Base-by-base conservation (phyloP, 2,888 invertebrate species). In the Cephus sareptanus region DNA sequence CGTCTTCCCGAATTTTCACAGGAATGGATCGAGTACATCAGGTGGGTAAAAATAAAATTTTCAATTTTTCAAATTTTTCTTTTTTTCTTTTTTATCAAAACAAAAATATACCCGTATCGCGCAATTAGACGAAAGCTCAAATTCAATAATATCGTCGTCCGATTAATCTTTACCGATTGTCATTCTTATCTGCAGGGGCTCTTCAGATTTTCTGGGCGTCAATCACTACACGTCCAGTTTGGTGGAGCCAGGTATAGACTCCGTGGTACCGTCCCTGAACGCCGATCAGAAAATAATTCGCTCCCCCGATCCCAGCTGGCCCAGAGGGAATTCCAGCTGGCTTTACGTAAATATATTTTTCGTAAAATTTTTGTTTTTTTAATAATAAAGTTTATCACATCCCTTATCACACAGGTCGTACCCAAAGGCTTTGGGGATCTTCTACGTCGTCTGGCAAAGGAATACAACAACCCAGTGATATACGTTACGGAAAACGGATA, bases 401-500 rank as follows among this genome's bases (percentile, higher is more conserved):
- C 33, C 15, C 12, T 73, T 76, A 37, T 12, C 30, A 4, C 9
- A 23, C 75, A 87, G 93, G 92, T 93, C 79, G 93, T 93, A 0
- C 95, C 95, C 0, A 93, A 93, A 93, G 95, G 95, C 0, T 93
- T 95, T 80, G 88, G 92, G 79, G 93, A 93, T 77, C 75, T 94
- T 0, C 87, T 95, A 0, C 90, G 92, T 31, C 93, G 94, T 82
- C 88, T 94, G 34, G 92, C 91, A 76, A 83, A 86, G 0, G 85
- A 90, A 2, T 94, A 94, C 83, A 92, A 92, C 74, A 94, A 94
- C 87, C 94, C 94, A 0, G 88, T 92, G 13, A 91, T 95, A 0
- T 93, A 92, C 79, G 88, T 95, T 2, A 93, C 94, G 0, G 95
- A 94, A 85, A 95, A 94, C 81, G 95, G 95, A 1, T 93, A 92